Conservation (phyloP, 2,888 invertebrate species). For the Limulus polyphemus region DNA sequence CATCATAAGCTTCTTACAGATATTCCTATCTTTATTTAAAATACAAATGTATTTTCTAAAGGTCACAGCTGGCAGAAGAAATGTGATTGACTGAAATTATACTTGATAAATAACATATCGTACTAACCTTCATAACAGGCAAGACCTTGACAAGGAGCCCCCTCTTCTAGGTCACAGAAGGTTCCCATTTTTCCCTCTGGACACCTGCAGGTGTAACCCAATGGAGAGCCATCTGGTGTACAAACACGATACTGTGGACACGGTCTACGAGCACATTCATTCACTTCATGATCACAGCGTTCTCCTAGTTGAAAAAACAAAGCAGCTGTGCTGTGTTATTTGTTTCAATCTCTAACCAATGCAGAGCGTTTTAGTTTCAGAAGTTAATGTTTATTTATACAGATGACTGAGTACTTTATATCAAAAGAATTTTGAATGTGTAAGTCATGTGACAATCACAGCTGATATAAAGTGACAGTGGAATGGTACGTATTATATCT, state of each 20-base stretch:
- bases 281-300: conserved; percentile 39
- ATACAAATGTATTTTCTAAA: too few relatives aligned
- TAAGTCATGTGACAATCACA: neutral
- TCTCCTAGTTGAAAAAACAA: conserved; percentile 30
- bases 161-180: conserved; percentile 33
- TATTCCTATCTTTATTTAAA: too few relatives aligned
- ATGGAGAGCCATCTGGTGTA: conserved; percentile 40
- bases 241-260: conserved; percentile 63
- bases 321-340: too few relatives aligned
- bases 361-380: too few relatives aligned
- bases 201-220: conserved; percentile 63
- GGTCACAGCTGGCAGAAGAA: too few relatives aligned
- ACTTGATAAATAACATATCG: too few relatives aligned
- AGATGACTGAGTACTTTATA: neutral
- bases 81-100: too few relatives aligned
- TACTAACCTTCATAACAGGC: conserved; percentile 51
- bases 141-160: conserved; percentile 61
- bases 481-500: too few relatives aligned
- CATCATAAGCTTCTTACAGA: too few relatives aligned
- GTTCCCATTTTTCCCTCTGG: conserved; percentile 60
- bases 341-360: too few relatives aligned
- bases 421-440: conserved; percentile 1
- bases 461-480: too few relatives aligned
- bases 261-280: conserved; percentile 62
- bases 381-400: neutral